These are phyloP conservation scores for Ptyas mucosa DNA, from an alignment of 2,113 vertebrate genomes.

Conservation along the genomic window DNA sequence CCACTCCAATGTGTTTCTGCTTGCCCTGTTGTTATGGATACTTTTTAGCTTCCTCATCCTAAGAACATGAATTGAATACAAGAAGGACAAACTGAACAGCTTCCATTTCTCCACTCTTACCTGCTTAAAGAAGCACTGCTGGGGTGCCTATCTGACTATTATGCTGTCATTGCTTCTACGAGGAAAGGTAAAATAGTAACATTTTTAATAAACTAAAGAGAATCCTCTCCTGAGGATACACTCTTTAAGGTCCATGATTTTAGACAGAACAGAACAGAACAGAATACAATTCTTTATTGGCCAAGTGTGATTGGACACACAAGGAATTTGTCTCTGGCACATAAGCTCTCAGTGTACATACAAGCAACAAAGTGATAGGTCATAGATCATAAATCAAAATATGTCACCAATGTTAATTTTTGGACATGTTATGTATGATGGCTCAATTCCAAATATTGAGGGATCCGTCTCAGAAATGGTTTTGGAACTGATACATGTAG, in stretches of 20 bases:
- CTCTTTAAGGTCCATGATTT: background rate
- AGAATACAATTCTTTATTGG: background rate
- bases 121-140: background rate
- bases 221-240: background rate
- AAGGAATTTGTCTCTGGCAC: background rate
- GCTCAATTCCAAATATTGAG: background rate
- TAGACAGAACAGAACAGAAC: background rate
- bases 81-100: background rate
- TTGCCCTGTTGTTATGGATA: background rate
- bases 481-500: background rate
- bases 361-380: background rate
- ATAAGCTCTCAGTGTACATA: background rate
- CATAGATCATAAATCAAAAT: background rate
- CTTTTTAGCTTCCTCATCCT: background rate
- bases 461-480: background rate
- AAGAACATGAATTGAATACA: background rate
- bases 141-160: background rate
- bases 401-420: too few relatives aligned
- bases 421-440: background rate
- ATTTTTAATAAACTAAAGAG: background rate
- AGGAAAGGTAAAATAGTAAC: background rate
- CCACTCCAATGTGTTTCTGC: background rate
- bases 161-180: background rate
- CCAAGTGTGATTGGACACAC: background rate
- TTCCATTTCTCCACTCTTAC: background rate